Evolutionary conservation across 2,888 invertebrate genomes (phyloP), one percentile per base, ranked within the genome.

Genomic region (Thymelicus lineola): DNA sequence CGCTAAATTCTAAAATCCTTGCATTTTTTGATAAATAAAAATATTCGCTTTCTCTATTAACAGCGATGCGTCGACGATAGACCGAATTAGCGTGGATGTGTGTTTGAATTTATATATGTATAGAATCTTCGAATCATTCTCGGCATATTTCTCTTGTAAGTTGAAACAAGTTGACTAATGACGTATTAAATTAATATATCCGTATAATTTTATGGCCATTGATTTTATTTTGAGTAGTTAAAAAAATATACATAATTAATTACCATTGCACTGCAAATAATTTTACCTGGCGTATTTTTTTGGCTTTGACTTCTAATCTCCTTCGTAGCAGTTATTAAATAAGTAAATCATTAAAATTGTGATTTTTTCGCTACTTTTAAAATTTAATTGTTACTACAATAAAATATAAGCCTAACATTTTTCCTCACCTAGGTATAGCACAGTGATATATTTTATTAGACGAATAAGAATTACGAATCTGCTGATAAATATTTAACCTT

Each of bases 11-110:
- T 5, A 28, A 28, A 28, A 28, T 28, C 28, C 20, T 7, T 35
- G 15, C 46, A 46, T 58, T 48, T 48, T 48, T 12, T 35, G 45
- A 48, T 59, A 48, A 59, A 38, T 66, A 15, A 48, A 15, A 59
- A 57, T 7, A 69, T 69, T 63, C 50, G 63, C 20, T n/a, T 15
- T 17, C n/a, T 38, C 45, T 35, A 35, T 58, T 59, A 48, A 50
- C 35, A 61, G 42, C 58, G 69, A 70, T 64, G 28, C 64, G 10
- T 14, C 50, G 38, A 20, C 61, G 69, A 69, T 63, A 69, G 50
- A 50, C 46, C 50, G 63, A 63, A 69, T 69, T 69, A 64, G 36
- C 69, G 64, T 69, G 17, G 64, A 58, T 64, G 64, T 69, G 63
- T 35, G 20, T 42, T 42, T 53, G 20, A 69, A 69, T 69, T 63